A percentile compares a stretch with the other conserved stretches of the same genome.
Evolutionary conservation across 2,113 vertebrate species (phyloP).

Genomic region (Albula goreensis): DNA sequence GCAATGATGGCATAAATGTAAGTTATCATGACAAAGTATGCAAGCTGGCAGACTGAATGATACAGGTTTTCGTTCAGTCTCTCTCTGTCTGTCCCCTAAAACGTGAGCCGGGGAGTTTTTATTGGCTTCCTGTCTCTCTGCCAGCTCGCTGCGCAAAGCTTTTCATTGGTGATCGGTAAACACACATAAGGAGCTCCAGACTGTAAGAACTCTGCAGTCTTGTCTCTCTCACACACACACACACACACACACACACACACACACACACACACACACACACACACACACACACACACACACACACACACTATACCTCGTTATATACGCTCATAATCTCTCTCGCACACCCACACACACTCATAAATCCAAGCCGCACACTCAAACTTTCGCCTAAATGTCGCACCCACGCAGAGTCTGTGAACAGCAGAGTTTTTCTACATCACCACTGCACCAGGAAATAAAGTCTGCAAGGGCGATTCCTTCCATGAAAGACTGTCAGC

Average conservation of each 20-base stretch:
- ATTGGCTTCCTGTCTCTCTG: slow-evolving; percentile 12
- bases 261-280: neutral
- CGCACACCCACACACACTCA: neutral
- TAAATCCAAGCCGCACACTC: neutral
- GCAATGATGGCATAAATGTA: no score
- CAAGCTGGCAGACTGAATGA: neutral
- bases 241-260: neutral
- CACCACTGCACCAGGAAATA: neutral
- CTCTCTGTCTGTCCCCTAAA: neutral
- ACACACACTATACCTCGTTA: neutral
- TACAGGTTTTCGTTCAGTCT: neutral
- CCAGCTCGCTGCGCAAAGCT: slow-evolving; percentile 29
- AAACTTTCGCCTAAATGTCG: neutral
- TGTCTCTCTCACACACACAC: neutral
- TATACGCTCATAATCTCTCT: neutral
- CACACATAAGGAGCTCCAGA: neutral
- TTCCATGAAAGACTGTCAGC: neutral
- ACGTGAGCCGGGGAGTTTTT: neutral
- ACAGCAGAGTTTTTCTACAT: neutral
- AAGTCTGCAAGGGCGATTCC: neutral
- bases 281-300: neutral
- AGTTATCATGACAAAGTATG: neutral
- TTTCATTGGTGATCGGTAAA: no score
- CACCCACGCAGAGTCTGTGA: neutral
- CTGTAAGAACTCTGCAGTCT: no score